Evolutionary conservation across 2,797 vertebrate genomes (phyloP).

Genomic region (Coluber constrictor): DNA sequence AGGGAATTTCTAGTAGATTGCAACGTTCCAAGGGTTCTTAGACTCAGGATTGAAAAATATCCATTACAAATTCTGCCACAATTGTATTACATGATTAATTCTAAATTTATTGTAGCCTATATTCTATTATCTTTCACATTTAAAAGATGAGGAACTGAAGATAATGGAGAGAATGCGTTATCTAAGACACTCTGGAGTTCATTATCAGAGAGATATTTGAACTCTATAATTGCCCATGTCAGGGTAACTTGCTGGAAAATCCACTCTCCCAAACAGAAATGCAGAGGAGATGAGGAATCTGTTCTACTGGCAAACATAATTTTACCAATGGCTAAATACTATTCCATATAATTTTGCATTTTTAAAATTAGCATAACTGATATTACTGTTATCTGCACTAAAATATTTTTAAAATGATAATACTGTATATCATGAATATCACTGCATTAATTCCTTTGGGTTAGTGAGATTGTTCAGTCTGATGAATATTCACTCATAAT

Average conservation of each 20-base stretch:
- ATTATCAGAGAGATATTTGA: background rate
- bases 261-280: background rate
- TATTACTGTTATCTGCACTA: background rate
- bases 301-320: background rate
- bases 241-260: background rate
- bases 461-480: background rate
- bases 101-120: background rate
- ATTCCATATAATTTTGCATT: background rate
- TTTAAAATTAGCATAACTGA: background rate
- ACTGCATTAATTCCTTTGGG: background rate
- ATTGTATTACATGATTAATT: background rate
- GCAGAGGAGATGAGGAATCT: background rate
- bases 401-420: background rate
- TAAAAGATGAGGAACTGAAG: background rate
- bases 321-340: background rate
- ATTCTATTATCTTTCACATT: background rate
- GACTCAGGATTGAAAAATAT: background rate
- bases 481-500: background rate
- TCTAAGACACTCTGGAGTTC: background rate
- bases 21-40: background rate
- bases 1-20: background rate
- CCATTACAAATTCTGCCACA: background rate
- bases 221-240: background rate
- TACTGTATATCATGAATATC: background rate
- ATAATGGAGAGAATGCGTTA: background rate